Percentiles rank a stretch among this genome's conserved stretches.
These are phyloP conservation scores for Thryonomys swinderianus DNA, from an alignment of 2,113 vertebrate genomes.

Conservation along the genomic window DNA sequence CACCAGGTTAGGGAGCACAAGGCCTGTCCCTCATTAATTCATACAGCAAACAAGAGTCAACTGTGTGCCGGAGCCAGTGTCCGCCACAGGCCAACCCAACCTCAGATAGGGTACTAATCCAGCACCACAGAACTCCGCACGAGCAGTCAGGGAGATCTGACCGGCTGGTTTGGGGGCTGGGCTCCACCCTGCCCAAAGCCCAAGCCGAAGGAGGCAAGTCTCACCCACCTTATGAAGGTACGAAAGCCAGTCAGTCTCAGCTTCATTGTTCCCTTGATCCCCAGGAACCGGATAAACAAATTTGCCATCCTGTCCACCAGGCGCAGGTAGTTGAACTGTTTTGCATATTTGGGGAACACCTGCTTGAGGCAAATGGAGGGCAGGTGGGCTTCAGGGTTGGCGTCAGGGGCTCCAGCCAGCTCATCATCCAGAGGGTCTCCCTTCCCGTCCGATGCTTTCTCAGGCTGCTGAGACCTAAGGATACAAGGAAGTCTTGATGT, in stretches of 20 bases:
- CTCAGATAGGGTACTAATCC: not conserved
- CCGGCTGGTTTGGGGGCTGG: not conserved
- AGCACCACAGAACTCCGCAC: not conserved
- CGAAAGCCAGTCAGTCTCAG: conserved; percentile 96
- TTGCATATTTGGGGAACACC: conserved; percentile 97
- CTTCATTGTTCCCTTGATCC: conserved; percentile 94
- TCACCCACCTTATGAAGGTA: conserved; percentile 94
- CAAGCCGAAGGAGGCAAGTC: not conserved
- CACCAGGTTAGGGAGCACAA: not conserved
- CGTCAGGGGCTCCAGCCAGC: fast-evolving
- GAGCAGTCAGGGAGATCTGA: not conserved
- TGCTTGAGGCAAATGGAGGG: conserved; percentile 96
- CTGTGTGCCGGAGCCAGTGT: not conserved
- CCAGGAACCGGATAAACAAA: conserved; percentile 96
- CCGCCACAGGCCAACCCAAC: not conserved
- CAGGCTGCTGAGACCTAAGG: conserved; percentile 80
- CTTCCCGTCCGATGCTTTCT: not conserved
- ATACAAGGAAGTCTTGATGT: not conserved
- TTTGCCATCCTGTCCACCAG: conserved; percentile 93
- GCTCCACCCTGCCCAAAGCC: not conserved
- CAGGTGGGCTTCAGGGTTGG: conserved; percentile 61
- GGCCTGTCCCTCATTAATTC: not conserved
- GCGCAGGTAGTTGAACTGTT: conserved; percentile 94
- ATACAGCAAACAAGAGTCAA: not conserved
- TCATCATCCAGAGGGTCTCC: conserved; percentile 75